Evolutionary conservation across 2,113 vertebrate genomes (phyloP).

Genomic region (Thalassarche chlororhynchos): DNA sequence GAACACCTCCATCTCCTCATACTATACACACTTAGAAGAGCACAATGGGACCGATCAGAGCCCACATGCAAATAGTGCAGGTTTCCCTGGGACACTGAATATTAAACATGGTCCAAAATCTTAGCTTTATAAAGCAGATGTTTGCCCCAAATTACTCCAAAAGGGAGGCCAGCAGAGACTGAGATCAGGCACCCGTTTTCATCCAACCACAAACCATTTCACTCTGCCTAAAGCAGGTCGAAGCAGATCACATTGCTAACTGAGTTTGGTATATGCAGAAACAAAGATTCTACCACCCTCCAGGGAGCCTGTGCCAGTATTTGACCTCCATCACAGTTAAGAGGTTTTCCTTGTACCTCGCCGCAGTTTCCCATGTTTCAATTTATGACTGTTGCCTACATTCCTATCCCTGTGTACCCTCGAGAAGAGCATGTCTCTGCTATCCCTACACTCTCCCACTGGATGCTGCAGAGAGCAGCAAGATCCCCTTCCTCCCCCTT

Average conservation of each 20-base stretch:
- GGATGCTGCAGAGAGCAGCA: neutral
- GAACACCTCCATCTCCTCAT: neutral
- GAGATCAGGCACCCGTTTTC: neutral
- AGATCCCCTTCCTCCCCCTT: neutral
- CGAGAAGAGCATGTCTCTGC: neutral
- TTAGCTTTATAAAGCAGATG: neutral
- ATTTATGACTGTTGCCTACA: neutral
- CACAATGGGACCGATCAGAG: accelerated
- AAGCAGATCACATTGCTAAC: neutral
- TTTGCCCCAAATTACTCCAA: neutral
- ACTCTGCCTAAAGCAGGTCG: neutral
- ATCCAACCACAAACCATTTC: neutral
- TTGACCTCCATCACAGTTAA: neutral
- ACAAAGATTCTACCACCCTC: neutral
- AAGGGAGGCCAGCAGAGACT: neutral
- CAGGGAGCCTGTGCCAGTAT: neutral
- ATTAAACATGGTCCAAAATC: neutral
- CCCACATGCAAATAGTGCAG: accelerated
- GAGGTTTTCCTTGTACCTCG: neutral
- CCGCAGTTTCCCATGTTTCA: neutral
- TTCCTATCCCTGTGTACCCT: neutral
- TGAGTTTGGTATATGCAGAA: accelerated
- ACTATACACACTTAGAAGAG: accelerated
- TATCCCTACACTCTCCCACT: neutral
- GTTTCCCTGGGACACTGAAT: neutral